Evolutionary conservation across 2,888 invertebrate genomes (phyloP).

Genomic region (Calliopum simillimum): DNA sequence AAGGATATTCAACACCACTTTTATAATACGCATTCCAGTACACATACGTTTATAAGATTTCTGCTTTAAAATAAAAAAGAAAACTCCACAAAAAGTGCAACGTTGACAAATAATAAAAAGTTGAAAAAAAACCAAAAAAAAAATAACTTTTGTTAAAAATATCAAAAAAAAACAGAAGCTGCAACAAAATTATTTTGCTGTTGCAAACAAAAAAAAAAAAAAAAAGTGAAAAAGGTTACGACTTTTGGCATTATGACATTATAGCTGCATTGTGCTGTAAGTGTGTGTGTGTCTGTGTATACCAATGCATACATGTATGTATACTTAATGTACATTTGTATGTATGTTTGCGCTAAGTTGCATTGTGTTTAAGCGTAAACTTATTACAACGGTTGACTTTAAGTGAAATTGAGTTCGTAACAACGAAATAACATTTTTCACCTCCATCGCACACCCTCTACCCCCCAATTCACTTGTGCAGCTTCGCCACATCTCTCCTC

Average conservation of each 20-base stretch:
- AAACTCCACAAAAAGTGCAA: too few species aligned
- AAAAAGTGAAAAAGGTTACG: constrained; percentile 32
- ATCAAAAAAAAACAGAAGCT: neutral
- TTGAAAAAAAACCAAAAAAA: too few species aligned
- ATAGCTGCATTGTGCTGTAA: neutral
- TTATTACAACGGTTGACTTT: constrained; percentile 36
- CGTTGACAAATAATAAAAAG: too few species aligned
- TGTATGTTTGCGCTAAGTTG: constrained; percentile 2
- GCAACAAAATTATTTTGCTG: neutral
- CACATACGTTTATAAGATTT: too few species aligned
- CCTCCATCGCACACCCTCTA: neutral
- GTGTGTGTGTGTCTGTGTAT: neutral
- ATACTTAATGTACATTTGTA: neutral
- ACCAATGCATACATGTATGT: neutral
- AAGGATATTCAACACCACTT: too few species aligned
- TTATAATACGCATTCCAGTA: too few species aligned
- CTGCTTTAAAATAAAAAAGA: too few species aligned
- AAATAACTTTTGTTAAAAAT: too few species aligned
- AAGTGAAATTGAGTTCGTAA: constrained; percentile 34
- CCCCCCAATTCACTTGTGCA: neutral
- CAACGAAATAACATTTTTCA: constrained; percentile 32
- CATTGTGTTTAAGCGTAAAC: constrained; percentile 33
- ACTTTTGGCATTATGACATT: constrained; percentile 28
- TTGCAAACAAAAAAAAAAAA: constrained; percentile 17
- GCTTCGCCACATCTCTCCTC: neutral